Evolutionary conservation across 2,888 invertebrate species (phyloP).

Genomic region (Schizaphis graminum): DNA sequence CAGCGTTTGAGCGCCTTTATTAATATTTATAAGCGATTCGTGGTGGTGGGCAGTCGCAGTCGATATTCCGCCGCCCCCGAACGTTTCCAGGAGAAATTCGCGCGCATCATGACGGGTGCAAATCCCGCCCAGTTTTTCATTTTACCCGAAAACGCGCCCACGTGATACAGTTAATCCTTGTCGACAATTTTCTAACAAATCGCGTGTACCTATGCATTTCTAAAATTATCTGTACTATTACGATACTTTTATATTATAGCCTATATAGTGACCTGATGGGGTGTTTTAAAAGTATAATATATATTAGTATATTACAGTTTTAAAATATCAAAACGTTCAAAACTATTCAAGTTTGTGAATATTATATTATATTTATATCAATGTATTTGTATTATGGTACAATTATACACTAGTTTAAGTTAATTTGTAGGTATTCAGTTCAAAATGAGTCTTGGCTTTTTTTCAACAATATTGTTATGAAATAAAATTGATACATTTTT

Average conservation of each 20-base stretch:
- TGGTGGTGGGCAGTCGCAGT: not conserved
- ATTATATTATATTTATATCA: too few species aligned
- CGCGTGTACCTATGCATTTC: not conserved
- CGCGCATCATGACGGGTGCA: not conserved
- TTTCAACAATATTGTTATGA: not conserved
- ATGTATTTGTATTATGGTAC: too few species aligned
- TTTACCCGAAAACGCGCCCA: not conserved
- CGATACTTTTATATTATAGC: not conserved
- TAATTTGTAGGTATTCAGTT: not conserved
- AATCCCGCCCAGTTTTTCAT: conserved; percentile 24
- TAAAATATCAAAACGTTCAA: too few species aligned
- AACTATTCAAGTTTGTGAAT: too few species aligned
- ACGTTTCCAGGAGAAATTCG: not conserved
- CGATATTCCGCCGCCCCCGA: conserved; percentile 2
- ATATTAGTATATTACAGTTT: too few species aligned
- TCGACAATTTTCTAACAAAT: not conserved
- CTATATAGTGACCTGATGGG: not conserved
- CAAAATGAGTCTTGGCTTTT: not conserved
- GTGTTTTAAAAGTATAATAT: too few species aligned
- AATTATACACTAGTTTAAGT: not conserved
- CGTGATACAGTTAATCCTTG: not conserved
- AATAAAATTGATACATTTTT: not conserved
- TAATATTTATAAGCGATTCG: not conserved
- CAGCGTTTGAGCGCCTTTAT: not conserved
- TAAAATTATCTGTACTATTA: not conserved